These are phyloP conservation scores for Patella ulyssiponensis DNA, from an alignment of 2,888 invertebrate genomes.

Conservation along the genomic window DNA sequence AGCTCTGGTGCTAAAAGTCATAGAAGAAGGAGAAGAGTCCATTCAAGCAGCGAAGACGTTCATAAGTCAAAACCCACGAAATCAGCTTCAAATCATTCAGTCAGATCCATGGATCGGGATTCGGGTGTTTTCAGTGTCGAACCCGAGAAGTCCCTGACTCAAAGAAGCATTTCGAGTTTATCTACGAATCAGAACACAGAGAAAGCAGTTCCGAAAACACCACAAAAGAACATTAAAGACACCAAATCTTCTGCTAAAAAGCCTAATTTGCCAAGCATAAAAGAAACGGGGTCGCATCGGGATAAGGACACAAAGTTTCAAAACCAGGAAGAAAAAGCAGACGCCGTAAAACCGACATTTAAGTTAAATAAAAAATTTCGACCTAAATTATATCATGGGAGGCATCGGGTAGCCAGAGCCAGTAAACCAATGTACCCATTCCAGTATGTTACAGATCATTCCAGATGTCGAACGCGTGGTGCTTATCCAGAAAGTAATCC, in stretches of 20 bases:
- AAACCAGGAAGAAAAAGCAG: not conserved
- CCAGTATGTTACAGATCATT: conserved; percentile 1
- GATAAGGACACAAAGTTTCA: not conserved
- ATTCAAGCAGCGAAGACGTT: not conserved
- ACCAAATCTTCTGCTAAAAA: not conserved
- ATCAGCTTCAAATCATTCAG: not conserved
- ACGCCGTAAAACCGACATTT: not conserved
- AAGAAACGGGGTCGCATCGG: not conserved
- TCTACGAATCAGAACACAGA: not conserved
- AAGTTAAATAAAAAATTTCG: not conserved
- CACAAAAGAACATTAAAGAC: not conserved
- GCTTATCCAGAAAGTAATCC: not conserved
- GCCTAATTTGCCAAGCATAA: not conserved
- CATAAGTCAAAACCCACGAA: not conserved
- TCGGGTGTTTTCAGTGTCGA: not conserved
- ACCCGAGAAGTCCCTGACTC: not conserved
- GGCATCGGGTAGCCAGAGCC: not conserved
- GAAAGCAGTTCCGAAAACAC: not conserved
- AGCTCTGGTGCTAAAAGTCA: not conserved
- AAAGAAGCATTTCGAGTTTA: not conserved
- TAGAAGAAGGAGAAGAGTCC: not conserved
- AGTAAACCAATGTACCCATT: not conserved
- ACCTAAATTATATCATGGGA: not conserved
- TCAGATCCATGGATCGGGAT: not conserved
- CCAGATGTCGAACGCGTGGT: not conserved